Evolutionary conservation across 92 coral and sea anemone species (phyloP), one percentile per base, ranked within the genome.

Genomic region (Actinostola sp.): DNA sequence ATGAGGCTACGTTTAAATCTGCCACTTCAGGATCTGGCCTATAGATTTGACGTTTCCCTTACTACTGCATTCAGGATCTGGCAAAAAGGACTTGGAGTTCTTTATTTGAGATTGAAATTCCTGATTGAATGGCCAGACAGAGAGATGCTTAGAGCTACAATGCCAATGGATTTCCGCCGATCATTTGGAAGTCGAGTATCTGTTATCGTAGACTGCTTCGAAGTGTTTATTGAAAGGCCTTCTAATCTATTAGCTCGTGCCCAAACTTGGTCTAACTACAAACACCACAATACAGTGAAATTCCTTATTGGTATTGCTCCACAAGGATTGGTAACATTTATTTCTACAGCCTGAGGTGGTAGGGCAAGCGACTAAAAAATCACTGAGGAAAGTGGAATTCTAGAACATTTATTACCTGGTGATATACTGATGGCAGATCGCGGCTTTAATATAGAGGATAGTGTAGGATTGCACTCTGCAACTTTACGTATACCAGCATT

Each of bases 321-420:
- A 10, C 84, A 82, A 75, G 82, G 88, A 23, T 45, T 59, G 23
- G 60, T 77, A 21, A 52, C 84, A 7, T 83, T 77, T 55, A 70
- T 83, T 28, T 83, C 84, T 4, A 83, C 70, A 52, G 88, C 84
- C 0, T 83, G 79, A 84, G 88, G 88, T 38, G 84, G 88, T 0
- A 31, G 78, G 35, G 88, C 39, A 7, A 75, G 82, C 42, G 88
- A 82, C 48, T 65, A 67, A 15, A 19, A 54, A 54, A 8, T 77
- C 2, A 67, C 77, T 21, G 83, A 67, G 0, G 20, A 43, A 1
- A 39, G 31, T 66, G 60, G 76, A 16, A 0, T 77, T 7, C 49
- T 77, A 35, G 34, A 42, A 7, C 41, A 67, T 11, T 29, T 77
- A 7, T 19, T 77, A 20, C 82, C 82, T 0, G 82, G 76, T 15